Conservation (phyloP, 2,797 vertebrate species). For the Chaetophractus vellerosus region DNA sequence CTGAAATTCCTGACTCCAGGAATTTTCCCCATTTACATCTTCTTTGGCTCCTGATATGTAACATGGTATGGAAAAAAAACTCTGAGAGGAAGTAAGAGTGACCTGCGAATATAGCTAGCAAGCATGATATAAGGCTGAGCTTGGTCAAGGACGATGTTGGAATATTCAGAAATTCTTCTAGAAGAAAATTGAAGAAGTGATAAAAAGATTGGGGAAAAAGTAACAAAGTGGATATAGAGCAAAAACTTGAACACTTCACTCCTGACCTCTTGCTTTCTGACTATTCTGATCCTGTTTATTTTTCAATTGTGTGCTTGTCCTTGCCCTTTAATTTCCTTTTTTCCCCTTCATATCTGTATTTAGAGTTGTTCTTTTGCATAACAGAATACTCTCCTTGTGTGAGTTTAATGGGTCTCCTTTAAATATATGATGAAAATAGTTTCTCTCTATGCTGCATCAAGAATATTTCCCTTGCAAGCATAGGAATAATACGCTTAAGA, state of each 20-base stretch:
- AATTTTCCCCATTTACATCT: neutral
- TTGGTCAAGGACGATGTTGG: neutral
- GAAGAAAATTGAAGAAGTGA: conserved; percentile 14
- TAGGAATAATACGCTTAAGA: conserved; percentile 58
- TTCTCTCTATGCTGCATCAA: conserved; percentile 4
- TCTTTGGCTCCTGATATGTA: neutral
- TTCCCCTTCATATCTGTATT: neutral
- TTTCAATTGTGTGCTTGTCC: conserved; percentile 22
- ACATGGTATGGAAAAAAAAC: neutral
- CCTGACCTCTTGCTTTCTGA: neutral
- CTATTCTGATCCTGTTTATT: conserved; percentile 20
- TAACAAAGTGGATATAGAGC: conserved; percentile 4
- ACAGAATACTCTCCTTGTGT: conserved; percentile 50
- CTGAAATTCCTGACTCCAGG: no score
- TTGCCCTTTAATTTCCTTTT: conserved; percentile 25
- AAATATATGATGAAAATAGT: conserved; percentile 58
- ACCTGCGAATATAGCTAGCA: neutral
- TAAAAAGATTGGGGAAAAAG: conserved; percentile 7
- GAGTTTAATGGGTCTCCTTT: conserved; percentile 66
- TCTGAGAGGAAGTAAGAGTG: neutral
- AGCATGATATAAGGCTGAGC: neutral
- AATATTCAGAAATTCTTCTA: conserved; percentile 9
- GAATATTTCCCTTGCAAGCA: conserved; percentile 38
- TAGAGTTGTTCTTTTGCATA: conserved; percentile 61
- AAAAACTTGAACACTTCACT: neutral